Evolutionary conservation across 2,888 invertebrate species (phyloP).

Genomic region (Archips crataeganus): DNA sequence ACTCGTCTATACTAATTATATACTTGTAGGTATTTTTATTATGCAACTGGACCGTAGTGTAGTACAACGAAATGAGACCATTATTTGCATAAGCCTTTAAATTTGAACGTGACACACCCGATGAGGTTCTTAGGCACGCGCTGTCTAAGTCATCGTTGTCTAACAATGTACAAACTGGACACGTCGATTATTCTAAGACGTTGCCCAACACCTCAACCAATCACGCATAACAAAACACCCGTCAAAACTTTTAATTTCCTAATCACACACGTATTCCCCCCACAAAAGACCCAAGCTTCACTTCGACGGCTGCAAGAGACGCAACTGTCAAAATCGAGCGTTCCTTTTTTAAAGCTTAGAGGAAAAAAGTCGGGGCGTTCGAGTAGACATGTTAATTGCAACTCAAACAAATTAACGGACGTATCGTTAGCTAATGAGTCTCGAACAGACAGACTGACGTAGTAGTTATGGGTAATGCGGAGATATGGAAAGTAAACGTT

Average conservation of each 20-base stretch:
- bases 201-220: constrained; percentile 40
- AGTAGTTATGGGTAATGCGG: constrained; percentile 40
- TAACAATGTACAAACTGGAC: constrained; percentile 38
- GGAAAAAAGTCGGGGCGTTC: constrained; percentile 66
- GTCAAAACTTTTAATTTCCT: constrained; percentile 7
- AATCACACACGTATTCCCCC: constrained; percentile 26
- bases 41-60: too few relatives aligned
- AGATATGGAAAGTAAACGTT: constrained; percentile 40
- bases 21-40: too few relatives aligned
- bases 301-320: constrained; percentile 51
- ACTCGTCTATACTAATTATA: too few relatives aligned
- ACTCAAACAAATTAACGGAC: constrained; percentile 80
- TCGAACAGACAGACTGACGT: constrained; percentile 54
- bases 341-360: constrained; percentile 53
- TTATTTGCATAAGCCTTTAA: constrained; percentile 20
- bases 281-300: constrained; percentile 8
- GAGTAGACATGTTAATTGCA: constrained; percentile 79
- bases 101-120: constrained; percentile 13
- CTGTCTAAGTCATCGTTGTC: constrained; percentile 27
- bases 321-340: constrained; percentile 58
- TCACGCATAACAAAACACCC: constrained; percentile 20
- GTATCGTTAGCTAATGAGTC: constrained; percentile 77
- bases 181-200: constrained; percentile 40
- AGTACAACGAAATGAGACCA: not conserved
- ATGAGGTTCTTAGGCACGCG: constrained; percentile 33